A percentile compares a stretch with the other conserved stretches of the same genome.
Evolutionary conservation across 2,888 invertebrate genomes (phyloP).

Genomic region (Platypus cylindrus): DNA sequence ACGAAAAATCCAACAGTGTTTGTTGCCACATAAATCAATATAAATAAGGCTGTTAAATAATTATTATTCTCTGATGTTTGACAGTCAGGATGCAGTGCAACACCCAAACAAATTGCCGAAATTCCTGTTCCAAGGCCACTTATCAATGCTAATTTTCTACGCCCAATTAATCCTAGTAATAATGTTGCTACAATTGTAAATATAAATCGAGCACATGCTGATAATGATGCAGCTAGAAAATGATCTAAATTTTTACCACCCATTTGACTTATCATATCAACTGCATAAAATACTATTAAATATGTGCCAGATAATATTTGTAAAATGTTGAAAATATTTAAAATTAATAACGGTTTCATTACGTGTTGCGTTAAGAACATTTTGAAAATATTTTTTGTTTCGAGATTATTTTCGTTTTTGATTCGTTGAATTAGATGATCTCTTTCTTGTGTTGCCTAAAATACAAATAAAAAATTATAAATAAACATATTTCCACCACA

Average conservation of each 20-base stretch:
- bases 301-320: slow-evolving; percentile 66
- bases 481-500: no score
- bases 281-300: slow-evolving; percentile 66
- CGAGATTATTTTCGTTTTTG: slow-evolving; percentile 39
- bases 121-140: slow-evolving; percentile 56
- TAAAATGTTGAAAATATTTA: slow-evolving; percentile 58
- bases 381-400: slow-evolving; percentile 27
- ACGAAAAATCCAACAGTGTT: slow-evolving; percentile 64
- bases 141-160: slow-evolving; percentile 50
- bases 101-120: slow-evolving; percentile 48
- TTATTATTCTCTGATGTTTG: slow-evolving; percentile 15
- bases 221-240: slow-evolving; percentile 52
- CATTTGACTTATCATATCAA: slow-evolving; percentile 52
- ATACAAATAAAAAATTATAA: slow-evolving; percentile 8
- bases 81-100: slow-evolving; percentile 36
- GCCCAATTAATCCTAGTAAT: slow-evolving; percentile 48
- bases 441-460: slow-evolving; percentile 48
- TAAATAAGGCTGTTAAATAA: slow-evolving; percentile 37
- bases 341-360: slow-evolving; percentile 58
- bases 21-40: slow-evolving; percentile 58
- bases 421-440: slow-evolving; percentile 48
- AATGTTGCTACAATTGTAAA: slow-evolving; percentile 55
- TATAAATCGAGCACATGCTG: slow-evolving; percentile 50
- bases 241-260: slow-evolving; percentile 34
- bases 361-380: slow-evolving; percentile 45